phyloP scores from a whole-genome alignment of 2,888 invertebrate genomes.

The Neelides folsomi region DNA sequence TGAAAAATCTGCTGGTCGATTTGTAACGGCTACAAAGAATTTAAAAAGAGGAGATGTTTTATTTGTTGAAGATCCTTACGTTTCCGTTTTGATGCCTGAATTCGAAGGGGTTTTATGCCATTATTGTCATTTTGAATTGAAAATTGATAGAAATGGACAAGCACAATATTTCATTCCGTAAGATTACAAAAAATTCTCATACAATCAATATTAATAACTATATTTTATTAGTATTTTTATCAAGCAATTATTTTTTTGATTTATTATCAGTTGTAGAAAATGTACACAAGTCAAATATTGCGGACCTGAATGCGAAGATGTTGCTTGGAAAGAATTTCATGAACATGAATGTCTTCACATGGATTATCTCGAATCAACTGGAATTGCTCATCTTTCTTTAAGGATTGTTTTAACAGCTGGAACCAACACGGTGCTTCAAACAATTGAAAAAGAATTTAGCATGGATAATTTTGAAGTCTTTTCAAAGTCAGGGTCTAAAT shows the following conservation, averaged over 20 bases:
- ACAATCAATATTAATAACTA: neutral
- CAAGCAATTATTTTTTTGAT: too few relatives aligned
- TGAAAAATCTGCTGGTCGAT: slow-evolving; percentile 49
- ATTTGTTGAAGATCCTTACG: slow-evolving; percentile 66
- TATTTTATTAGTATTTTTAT: too few relatives aligned
- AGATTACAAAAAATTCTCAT: slow-evolving; percentile 5
- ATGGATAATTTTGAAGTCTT: slow-evolving; percentile 12
- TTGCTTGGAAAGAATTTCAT: slow-evolving; percentile 49
- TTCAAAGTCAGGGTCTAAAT: slow-evolving; percentile 36
- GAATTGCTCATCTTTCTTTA: slow-evolving; percentile 65
- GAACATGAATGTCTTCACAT: slow-evolving; percentile 57
- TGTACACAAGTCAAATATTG: slow-evolving; percentile 60
- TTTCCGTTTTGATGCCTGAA: slow-evolving; percentile 54
- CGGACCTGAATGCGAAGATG: slow-evolving; percentile 47
- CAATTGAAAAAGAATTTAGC: slow-evolving; percentile 7
- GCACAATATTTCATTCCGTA: slow-evolving; percentile 20
- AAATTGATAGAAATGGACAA: slow-evolving; percentile 33
- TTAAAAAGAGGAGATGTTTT: slow-evolving; percentile 56
- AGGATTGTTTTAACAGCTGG: slow-evolving; percentile 48
- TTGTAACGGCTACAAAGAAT: slow-evolving; percentile 48
- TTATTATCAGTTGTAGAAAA: slow-evolving; percentile 46
- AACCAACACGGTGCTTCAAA: slow-evolving; percentile 13
- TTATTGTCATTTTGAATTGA: slow-evolving; percentile 51
- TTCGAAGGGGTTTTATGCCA: slow-evolving; percentile 51
- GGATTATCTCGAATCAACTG: slow-evolving; percentile 53